Evolutionary conservation across 2,113 vertebrate species (phyloP).

Genomic region (Corythornis madagascariensis): DNA sequence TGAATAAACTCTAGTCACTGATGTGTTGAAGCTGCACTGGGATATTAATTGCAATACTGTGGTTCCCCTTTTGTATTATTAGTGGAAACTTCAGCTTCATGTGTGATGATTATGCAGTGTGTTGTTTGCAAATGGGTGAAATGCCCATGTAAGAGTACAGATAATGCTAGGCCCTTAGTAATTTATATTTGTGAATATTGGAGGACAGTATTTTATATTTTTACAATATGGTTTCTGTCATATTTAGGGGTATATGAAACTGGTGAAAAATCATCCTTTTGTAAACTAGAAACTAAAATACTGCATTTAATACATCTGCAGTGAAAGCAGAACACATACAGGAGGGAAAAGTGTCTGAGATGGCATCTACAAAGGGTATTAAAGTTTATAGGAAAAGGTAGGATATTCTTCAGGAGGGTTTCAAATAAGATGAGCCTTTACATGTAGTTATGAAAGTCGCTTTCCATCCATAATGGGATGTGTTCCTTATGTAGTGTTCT

Average conservation of each 20-base stretch:
- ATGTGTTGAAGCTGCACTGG: neutral
- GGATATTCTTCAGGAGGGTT: neutral
- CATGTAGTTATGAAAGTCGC: neutral
- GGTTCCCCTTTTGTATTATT: neutral
- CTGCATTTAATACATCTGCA: neutral
- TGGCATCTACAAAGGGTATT: accelerated
- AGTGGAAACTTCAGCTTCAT: neutral
- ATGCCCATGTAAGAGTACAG: accelerated
- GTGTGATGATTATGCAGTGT: accelerated
- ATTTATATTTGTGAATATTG: neutral
- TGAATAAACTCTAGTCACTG: neutral
- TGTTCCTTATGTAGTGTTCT: neutral
- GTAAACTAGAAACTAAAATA: neutral
- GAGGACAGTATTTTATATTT: neutral
- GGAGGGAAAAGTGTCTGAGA: neutral
- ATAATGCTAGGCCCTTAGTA: neutral
- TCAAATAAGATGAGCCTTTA: neutral
- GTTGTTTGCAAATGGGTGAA: neutral
- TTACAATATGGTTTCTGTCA: neutral
- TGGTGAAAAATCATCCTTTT: neutral
- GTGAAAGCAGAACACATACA: neutral
- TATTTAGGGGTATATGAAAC: neutral
- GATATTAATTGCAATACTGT: neutral
- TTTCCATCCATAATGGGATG: neutral
- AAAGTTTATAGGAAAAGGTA: neutral